Evolutionary conservation across 1,140 invertebrate genomes (phyloP).

Genomic region (Macrobrachium rosenbergii): DNA sequence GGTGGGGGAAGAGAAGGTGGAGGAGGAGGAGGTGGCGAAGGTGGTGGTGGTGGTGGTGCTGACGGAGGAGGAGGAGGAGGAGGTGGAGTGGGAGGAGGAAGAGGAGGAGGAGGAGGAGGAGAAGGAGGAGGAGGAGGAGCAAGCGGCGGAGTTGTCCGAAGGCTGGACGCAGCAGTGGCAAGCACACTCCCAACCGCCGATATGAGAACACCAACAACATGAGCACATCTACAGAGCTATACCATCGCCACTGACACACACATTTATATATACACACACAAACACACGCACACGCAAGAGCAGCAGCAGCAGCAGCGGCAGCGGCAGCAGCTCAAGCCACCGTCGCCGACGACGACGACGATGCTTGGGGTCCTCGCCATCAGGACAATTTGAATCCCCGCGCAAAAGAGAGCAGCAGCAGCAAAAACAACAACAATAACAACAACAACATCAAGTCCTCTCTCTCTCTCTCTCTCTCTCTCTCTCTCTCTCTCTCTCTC

Average conservation of each 20-base stretch:
- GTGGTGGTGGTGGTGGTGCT: background rate
- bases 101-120: background rate
- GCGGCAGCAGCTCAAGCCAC: background rate
- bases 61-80: no score
- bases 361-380: no score
- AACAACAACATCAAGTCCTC: no score
- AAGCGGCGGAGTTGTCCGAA: background rate
- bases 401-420: no score
- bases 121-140: background rate
- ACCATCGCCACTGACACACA: constrained; percentile 4
- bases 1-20: background rate
- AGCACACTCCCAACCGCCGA: no score
- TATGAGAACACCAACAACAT: no score
- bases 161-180: background rate
- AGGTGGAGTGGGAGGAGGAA: background rate
- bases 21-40: background rate
- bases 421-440: no score
- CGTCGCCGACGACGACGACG: no score
- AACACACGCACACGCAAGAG: background rate
- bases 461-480: background rate
- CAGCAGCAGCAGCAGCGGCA: background rate
- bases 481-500: constrained; percentile 30
- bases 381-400: no score
- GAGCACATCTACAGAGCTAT: no score
- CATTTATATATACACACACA: background rate